Conservation (phyloP, 2,888 invertebrate genomes). For the Lymantria dispar region DNA sequence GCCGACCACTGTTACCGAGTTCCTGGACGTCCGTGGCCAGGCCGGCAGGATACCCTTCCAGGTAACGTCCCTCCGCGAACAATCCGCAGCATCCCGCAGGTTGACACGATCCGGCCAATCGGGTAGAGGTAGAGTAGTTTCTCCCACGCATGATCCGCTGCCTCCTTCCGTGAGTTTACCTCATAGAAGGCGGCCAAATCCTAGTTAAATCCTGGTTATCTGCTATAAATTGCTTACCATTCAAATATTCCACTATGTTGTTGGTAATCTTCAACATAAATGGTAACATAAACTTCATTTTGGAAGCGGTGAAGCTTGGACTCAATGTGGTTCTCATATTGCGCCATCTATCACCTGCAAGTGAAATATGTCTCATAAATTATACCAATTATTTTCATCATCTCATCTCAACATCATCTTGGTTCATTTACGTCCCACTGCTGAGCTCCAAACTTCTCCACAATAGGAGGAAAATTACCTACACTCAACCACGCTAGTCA, state of each 20-base stretch:
- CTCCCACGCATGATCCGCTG: no score
- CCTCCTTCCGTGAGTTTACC: no score
- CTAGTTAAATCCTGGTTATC: neutral
- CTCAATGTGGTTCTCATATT: constrained; percentile 67
- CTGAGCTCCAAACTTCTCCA: no score
- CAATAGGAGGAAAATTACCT: no score
- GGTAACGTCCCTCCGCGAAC: neutral
- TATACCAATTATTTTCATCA: no score
- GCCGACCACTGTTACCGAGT: neutral
- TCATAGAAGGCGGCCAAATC: no score
- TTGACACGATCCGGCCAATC: no score
- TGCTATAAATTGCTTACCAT: constrained; percentile 30
- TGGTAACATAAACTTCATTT: constrained; percentile 74
- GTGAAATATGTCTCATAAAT: neutral
- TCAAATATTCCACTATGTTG: constrained; percentile 40
- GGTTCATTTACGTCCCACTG: no score
- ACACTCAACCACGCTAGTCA: no score
- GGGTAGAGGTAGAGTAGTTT: no score
- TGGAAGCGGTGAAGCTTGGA: constrained; percentile 78
- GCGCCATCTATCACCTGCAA: constrained; percentile 64
- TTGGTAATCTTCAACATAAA: constrained; percentile 56
- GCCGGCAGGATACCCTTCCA: neutral
- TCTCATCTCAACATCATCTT: no score
- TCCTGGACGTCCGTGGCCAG: neutral
- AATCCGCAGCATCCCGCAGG: no score